These are phyloP conservation scores for Metaphire vulgaris DNA, from an alignment of 1,140 invertebrate species.

Conservation along the genomic window DNA sequence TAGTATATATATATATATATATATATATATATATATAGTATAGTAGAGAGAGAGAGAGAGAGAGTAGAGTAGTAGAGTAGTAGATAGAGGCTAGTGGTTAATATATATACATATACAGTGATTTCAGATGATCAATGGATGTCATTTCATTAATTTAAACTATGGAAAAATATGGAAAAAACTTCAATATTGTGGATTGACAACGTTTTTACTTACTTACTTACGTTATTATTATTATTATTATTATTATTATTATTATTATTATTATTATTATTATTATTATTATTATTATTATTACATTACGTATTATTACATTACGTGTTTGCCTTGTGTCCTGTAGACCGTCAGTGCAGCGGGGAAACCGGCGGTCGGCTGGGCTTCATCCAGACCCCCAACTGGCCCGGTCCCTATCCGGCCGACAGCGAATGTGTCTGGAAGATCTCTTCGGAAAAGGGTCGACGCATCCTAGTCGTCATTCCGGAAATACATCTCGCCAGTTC, in stretches of 20 bases:
- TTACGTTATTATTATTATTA: not conserved
- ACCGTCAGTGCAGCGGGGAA: constrained; percentile 41
- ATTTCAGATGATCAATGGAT: no score
- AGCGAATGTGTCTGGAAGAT: constrained; percentile 50
- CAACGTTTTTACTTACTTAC: no score
- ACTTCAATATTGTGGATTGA: no score
- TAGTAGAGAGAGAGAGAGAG: no score
- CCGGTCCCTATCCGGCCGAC: constrained; percentile 49
- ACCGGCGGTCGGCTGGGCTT: constrained; percentile 43
- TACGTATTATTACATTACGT: not conserved
- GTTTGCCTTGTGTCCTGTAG: constrained; percentile 31
- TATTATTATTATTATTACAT: not conserved
- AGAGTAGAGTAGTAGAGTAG: no score
- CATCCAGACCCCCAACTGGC: constrained; percentile 50
- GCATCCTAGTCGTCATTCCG: constrained; percentile 51
- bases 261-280: not conserved
- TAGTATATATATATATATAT: no score
- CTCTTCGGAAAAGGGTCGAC: constrained; percentile 43
- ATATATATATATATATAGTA: no score
- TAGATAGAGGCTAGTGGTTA: no score
- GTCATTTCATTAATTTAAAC: no score
- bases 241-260: not conserved
- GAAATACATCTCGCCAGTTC: constrained; percentile 41
- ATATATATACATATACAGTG: no score
- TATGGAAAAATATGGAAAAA: no score